These are phyloP conservation scores for Electrona antarctica DNA, from an alignment of 2,113 vertebrate genomes.

Conservation along the genomic window DNA sequence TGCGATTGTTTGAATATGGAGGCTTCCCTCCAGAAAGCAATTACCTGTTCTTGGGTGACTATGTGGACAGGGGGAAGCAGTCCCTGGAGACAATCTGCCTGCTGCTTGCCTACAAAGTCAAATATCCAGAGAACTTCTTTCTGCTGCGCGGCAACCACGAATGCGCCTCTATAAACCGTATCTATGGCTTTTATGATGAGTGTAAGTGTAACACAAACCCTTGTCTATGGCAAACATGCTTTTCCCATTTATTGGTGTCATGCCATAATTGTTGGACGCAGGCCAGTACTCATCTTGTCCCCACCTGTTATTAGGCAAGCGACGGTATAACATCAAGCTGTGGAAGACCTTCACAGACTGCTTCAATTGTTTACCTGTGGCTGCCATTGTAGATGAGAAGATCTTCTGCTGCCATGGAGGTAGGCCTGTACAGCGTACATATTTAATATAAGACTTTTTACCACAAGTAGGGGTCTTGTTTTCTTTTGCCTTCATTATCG, in stretches of 20 bases:
- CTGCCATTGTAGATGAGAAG: constrained; percentile 84
- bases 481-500: background rate
- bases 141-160: constrained; percentile 82
- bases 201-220: constrained; percentile 65
- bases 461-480: background rate
- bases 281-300: background rate
- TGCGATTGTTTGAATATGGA: constrained; percentile 94
- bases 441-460: too few relatives aligned
- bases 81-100: constrained; percentile 83
- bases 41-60: constrained; percentile 86
- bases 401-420: constrained; percentile 86
- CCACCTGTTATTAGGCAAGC: constrained; percentile 70
- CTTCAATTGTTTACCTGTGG: constrained; percentile 84
- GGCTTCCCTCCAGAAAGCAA: constrained; percentile 97
- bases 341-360: constrained; percentile 86
- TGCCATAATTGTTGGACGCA: background rate
- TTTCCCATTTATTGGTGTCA: constrained; percentile 20
- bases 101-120: constrained; percentile 83
- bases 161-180: constrained; percentile 84
- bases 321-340: constrained; percentile 83
- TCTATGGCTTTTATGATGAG: constrained; percentile 84
- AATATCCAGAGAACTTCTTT: constrained; percentile 85
- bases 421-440: constrained; percentile 18
- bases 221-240: background rate
- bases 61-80: constrained; percentile 83